These are phyloP conservation scores for Linnaemya vulpina DNA, from an alignment of 2,888 invertebrate species.

Conservation along the genomic window DNA sequence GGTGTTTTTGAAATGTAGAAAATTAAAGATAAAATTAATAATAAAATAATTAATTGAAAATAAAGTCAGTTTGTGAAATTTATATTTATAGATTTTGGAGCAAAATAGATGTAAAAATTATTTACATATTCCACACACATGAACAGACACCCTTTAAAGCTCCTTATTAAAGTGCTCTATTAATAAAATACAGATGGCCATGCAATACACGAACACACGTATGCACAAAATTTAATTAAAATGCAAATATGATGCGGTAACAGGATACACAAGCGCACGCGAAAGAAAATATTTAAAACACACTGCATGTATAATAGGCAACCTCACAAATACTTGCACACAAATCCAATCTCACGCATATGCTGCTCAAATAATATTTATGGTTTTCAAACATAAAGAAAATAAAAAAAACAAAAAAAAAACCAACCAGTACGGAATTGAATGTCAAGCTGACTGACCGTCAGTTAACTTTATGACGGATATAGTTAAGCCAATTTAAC, in stretches of 20 bases:
- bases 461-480: constrained; percentile 64
- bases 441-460: constrained; percentile 58
- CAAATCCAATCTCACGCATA: constrained; percentile 44
- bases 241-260: constrained; percentile 74
- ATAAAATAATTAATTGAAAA: no score
- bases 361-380: constrained; percentile 50
- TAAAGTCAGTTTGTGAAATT: no score
- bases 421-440: neutral
- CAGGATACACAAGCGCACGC: constrained; percentile 15
- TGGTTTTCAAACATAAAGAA: constrained; percentile 45
- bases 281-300: constrained; percentile 14
- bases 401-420: neutral
- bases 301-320: neutral
- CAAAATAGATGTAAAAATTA: no score
- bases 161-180: constrained; percentile 23
- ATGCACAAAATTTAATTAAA: constrained; percentile 73
- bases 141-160: constrained; percentile 20
- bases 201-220: constrained; percentile 26
- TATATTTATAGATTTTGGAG: no score
- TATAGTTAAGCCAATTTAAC: constrained; percentile 67
- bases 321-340: constrained; percentile 7
- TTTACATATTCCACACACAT: no score
- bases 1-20: neutral
- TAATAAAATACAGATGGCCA: constrained; percentile 42
- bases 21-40: neutral